Evolutionary conservation across 2,888 invertebrate species (phyloP).

Genomic region (Panorpa germanica): DNA sequence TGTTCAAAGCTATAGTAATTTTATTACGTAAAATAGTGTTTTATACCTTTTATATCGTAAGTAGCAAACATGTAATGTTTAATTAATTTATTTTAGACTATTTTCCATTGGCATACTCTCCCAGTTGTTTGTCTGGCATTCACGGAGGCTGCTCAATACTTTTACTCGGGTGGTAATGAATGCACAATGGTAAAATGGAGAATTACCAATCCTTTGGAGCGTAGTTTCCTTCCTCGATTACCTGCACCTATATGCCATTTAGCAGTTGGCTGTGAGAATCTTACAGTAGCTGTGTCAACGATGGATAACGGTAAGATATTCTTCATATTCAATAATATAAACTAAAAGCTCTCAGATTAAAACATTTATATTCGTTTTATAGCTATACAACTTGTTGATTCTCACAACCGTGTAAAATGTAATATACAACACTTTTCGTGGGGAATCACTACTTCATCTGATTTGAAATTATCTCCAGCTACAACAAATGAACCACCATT

Average conservation of each 20-base stretch:
- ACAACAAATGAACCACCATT: slow-evolving; percentile 27
- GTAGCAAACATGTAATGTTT: slow-evolving; percentile 11
- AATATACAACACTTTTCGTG: slow-evolving; percentile 49
- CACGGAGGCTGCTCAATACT: slow-evolving; percentile 38
- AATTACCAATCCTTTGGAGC: slow-evolving; percentile 25
- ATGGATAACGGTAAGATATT: slow-evolving; percentile 38
- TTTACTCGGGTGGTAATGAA: slow-evolving; percentile 64
- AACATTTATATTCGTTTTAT: slow-evolving; percentile 7
- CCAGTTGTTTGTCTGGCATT: slow-evolving; percentile 46
- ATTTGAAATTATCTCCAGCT: slow-evolving; percentile 23
- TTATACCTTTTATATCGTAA: not conserved
- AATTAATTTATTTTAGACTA: slow-evolving; percentile 21
- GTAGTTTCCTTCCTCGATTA: slow-evolving; percentile 47
- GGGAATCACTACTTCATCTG: slow-evolving; percentile 27
- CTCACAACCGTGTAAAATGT: slow-evolving; percentile 29
- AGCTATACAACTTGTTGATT: slow-evolving; percentile 33
- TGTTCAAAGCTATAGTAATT: not conserved
- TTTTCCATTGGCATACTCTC: slow-evolving; percentile 62
- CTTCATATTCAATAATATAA: slow-evolving; percentile 2
- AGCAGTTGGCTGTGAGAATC: slow-evolving; percentile 37
- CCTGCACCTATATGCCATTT: slow-evolving; percentile 45
- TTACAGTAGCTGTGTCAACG: slow-evolving; percentile 42
- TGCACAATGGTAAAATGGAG: slow-evolving; percentile 63
- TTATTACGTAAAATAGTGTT: not conserved
- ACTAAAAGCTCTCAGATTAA: slow-evolving; percentile 1